Percentiles rank a stretch among this genome's conserved stretches.
Evolutionary conservation across 2,797 vertebrate genomes (phyloP).

Genomic region (Numenius phaeopus): DNA sequence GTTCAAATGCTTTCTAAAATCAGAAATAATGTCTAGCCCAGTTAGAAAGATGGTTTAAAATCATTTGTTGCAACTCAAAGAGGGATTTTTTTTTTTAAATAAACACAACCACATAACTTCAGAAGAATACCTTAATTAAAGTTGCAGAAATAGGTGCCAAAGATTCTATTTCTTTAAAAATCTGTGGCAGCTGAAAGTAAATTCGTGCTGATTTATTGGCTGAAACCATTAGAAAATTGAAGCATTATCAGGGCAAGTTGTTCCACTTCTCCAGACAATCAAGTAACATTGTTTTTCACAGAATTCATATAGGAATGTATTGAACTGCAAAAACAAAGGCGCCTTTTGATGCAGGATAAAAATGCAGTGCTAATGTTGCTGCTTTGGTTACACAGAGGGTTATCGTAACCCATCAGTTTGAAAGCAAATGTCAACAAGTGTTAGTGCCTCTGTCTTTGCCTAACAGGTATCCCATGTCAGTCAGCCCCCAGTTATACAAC

Average conservation of each 20-base stretch:
- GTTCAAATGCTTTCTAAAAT: not conserved
- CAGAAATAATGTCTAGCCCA: not conserved
- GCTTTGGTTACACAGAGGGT: not conserved
- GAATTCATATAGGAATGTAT: not conserved
- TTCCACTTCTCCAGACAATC: constrained; percentile 4
- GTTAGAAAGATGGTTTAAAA: not conserved
- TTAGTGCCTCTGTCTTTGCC: constrained; percentile 6
- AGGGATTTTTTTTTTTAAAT: not conserved
- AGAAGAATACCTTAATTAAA: not conserved
- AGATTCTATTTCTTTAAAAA: not conserved
- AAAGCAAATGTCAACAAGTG: constrained; percentile 47
- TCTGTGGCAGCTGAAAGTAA: not conserved
- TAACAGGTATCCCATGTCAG: not conserved
- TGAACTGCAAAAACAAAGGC: constrained; percentile 36
- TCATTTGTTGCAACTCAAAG: not conserved
- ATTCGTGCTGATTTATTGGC: not conserved
- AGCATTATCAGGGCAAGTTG: not conserved
- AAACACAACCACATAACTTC: not conserved
- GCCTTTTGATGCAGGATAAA: not conserved
- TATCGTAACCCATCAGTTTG: not conserved
- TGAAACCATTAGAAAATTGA: constrained; percentile 22
- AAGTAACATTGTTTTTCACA: constrained; percentile 28
- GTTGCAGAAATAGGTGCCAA: not conserved
- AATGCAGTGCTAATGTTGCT: not conserved
- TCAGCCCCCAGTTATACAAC: not conserved